phyloP scores from a whole-genome alignment of 2,888 invertebrate species.

The Cheilosia urbana region DNA sequence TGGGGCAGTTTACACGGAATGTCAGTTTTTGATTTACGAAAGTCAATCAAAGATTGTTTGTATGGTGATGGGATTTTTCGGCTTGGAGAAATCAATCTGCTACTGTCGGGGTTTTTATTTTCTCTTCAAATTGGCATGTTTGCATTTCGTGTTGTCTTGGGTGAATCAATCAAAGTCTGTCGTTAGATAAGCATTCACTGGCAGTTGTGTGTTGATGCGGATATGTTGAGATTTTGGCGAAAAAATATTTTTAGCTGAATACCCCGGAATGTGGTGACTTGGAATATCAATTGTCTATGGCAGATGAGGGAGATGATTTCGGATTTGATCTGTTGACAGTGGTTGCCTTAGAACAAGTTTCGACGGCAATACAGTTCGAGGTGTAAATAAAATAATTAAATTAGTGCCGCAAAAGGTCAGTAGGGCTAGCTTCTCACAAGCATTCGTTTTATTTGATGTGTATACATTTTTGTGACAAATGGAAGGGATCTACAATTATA shows the following conservation, averaged over 20 bases:
- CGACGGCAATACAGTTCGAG: too few species aligned
- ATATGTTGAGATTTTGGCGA: conserved; percentile 2
- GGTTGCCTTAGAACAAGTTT: too few species aligned
- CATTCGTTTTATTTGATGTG: too few species aligned
- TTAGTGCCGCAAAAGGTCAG: too few species aligned
- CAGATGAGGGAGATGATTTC: too few species aligned
- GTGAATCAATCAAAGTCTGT: conserved; percentile 27
- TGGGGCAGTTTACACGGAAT: conserved; percentile 53
- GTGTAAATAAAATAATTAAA: too few species aligned
- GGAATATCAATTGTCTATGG: too few species aligned
- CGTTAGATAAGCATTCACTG: conserved; percentile 6
- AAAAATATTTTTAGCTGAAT: neutral
- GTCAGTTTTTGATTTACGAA: conserved; percentile 66
- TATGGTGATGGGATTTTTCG: conserved; percentile 47
- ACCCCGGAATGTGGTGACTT: neutral
- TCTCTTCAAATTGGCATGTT: conserved; percentile 54
- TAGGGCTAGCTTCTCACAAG: too few species aligned
- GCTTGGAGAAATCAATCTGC: conserved; percentile 62
- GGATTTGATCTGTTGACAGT: too few species aligned
- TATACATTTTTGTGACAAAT: too few species aligned
- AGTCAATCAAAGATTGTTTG: conserved; percentile 65
- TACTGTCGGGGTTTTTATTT: neutral
- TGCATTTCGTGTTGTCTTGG: conserved; percentile 46
- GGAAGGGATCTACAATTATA: too few species aligned
- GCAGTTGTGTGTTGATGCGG: conserved; percentile 3